A percentile compares a stretch with the other conserved stretches of the same genome.
Evolutionary conservation across 2,797 vertebrate genomes (phyloP).

Genomic region (Taeniopygia guttata): DNA sequence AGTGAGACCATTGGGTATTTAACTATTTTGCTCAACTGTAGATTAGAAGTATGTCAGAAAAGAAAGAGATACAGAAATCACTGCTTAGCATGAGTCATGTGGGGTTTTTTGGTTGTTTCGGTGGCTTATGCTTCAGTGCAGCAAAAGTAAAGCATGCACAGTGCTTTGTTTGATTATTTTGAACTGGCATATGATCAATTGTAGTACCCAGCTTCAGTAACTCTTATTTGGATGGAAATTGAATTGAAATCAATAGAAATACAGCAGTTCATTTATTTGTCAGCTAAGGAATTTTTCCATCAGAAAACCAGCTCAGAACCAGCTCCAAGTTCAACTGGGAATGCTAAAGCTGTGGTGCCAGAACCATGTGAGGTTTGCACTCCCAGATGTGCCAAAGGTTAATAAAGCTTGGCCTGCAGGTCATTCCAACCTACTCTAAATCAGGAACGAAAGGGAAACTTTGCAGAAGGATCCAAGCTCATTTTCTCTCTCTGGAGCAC

Average conservation of each 20-base stretch:
- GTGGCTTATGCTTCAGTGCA: not conserved
- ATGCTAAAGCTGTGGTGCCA: not conserved
- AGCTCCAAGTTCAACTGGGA: fast-evolving
- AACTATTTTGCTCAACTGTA: not conserved
- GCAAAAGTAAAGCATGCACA: not conserved
- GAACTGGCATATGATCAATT: not conserved
- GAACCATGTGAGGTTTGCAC: not conserved
- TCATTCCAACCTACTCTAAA: not conserved
- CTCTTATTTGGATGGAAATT: not conserved
- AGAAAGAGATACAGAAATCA: not conserved
- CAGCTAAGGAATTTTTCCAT: not conserved
- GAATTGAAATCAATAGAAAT: not conserved
- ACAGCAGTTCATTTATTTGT: fast-evolving
- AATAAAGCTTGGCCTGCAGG: not conserved
- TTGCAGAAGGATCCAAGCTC: not conserved
- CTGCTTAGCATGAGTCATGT: not conserved
- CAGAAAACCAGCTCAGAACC: not conserved
- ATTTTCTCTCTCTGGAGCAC: not conserved
- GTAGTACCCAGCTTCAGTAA: not conserved
- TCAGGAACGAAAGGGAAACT: not conserved
- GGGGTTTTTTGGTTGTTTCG: not conserved
- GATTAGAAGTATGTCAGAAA: not conserved
- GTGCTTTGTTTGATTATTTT: not conserved
- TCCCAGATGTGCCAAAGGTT: not conserved
- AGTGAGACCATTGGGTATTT: not conserved